Conservation (phyloP, 1,140 invertebrate species). For the Saxidomus purpurata region DNA sequence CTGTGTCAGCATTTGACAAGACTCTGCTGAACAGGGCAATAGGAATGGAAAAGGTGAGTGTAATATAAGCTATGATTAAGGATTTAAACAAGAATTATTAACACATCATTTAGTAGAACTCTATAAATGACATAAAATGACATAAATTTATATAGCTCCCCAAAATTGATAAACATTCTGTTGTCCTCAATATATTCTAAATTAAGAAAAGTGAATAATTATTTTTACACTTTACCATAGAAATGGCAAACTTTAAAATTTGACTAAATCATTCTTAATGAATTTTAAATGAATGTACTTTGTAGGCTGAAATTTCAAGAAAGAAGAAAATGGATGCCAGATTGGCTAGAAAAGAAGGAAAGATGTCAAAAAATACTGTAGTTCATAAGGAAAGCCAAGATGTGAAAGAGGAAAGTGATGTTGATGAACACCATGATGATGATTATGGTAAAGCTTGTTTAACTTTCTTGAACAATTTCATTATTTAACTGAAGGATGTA, state of each 20-base stretch:
- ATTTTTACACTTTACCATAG: no score
- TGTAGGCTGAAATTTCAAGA: neutral
- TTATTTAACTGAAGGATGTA: neutral
- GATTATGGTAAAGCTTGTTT: no score
- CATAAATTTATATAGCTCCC: neutral
- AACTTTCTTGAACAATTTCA: no score
- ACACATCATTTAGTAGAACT: no score
- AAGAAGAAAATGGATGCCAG: neutral
- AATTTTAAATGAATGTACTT: neutral
- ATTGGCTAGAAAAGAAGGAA: neutral
- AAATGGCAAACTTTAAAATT: no score
- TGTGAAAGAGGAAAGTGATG: neutral
- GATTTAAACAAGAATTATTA: neutral
- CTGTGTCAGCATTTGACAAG: constrained; percentile 66
- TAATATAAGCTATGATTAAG: neutral
- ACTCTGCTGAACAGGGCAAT: constrained; percentile 35
- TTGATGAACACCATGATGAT: neutral
- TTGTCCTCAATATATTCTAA: neutral
- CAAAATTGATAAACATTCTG: neutral
- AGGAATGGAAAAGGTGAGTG: constrained; percentile 40
- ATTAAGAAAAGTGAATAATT: no score
- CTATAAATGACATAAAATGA: neutral
- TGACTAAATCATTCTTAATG: no score
- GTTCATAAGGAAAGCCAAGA: neutral
- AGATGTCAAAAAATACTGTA: neutral